Conservation (phyloP, 2,797 vertebrate genomes). For the Euthynnus affinis region DNA sequence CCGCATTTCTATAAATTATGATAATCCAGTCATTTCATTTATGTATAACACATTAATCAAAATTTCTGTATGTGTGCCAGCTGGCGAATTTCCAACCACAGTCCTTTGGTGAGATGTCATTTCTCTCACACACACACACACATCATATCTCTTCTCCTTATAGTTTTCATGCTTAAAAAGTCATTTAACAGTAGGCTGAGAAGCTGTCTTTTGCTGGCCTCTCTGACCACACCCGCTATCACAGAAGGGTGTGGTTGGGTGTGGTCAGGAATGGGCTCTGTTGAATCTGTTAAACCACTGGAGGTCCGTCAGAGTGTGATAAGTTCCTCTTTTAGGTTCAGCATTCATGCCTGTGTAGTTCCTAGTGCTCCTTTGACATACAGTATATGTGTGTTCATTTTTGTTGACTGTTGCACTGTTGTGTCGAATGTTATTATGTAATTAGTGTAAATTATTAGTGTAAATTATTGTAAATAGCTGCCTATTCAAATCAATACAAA, state of each 20-base stretch:
- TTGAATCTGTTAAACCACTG: too few relatives aligned
- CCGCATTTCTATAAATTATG: neutral
- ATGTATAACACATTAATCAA: neutral
- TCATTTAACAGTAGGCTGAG: too few relatives aligned
- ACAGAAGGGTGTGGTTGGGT: too few relatives aligned
- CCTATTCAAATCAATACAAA: neutral
- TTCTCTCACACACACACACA: neutral
- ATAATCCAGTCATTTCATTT: neutral
- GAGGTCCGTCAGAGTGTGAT: too few relatives aligned
- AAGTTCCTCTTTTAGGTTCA: neutral
- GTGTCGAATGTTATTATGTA: neutral
- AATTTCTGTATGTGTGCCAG: neutral
- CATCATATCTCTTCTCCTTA: too few relatives aligned
- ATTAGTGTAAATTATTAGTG: neutral
- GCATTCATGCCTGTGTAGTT: neutral
- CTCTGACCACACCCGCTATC: too few relatives aligned
- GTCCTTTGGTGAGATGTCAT: neutral
- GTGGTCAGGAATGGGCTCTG: too few relatives aligned
- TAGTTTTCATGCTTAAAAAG: neutral
- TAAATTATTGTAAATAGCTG: neutral
- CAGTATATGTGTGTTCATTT: neutral
- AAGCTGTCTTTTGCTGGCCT: too few relatives aligned
- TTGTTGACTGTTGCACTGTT: neutral
- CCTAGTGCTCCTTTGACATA: neutral
- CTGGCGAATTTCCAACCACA: too few relatives aligned